Base-by-base conservation (phyloP, 2,888 invertebrate genomes). In the Cephonodes hylas region DNA sequence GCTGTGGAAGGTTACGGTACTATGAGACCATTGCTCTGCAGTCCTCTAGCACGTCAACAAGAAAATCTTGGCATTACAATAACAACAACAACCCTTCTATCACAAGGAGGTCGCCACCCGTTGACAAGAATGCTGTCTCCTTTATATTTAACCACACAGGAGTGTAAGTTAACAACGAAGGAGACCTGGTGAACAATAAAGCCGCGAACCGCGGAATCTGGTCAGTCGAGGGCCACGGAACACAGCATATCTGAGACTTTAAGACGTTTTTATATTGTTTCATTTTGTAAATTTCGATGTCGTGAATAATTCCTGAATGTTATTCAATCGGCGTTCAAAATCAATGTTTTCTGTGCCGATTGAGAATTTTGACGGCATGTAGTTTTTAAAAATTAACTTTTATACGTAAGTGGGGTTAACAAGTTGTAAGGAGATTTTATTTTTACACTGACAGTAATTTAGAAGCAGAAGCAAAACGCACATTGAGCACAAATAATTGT, bases 1-100 rank as follows among this genome's bases (percentile, higher is more conserved):
- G 97, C 85, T 97, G 97, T 80, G 97, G 97, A 34, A 94, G 96
- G 63, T 93, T 97, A 65, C 94, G 97, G 72, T 97, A 97, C 84
- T 97, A 97, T 84, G 97, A 97, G 83, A 96, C 97, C 10, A 96
- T 97, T 22, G 96, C 96, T 15, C 93, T 97, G 84, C 96, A 96
- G 89, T 97, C 96, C 0, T 96, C 97, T 2, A 96, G 97, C 58
- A 96, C 97, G 0, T 96, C 96, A 73, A 96, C 96, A 80, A 93
- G 97, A 71, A 97, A 97, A 79, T 97, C 97, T 15, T 97, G 96
- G 71, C 96, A 96, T 80, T 96, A 97, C 85, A 96, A 96, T 74
- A 91, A 91, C 58, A 96, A 96, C 79, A 93, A 94, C 84, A 92
- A 90, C 89, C 86, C 92, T 81, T 93, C 94, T 86, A 91, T 94